phyloP scores from a whole-genome alignment of 2,113 vertebrate species.

The Otus sunia region DNA sequence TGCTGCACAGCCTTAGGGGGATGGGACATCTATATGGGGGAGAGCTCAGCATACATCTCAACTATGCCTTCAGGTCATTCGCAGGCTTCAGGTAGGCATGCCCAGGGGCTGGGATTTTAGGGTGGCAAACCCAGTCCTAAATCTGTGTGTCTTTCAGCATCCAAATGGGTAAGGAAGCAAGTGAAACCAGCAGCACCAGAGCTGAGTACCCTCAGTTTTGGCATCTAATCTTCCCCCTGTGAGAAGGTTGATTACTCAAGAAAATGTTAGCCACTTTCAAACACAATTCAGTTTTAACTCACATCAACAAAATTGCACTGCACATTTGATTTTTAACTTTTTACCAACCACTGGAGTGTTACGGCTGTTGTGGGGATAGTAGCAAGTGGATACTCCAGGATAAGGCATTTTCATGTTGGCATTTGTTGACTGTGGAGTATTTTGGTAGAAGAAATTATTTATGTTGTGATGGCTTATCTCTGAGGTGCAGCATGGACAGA shows the following conservation, averaged over 20 bases:
- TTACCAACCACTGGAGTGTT: background rate
- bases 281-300: background rate
- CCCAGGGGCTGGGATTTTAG: background rate
- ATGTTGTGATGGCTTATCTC: background rate
- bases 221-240: background rate
- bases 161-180: background rate
- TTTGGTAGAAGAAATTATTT: background rate
- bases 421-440: background rate
- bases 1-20: background rate
- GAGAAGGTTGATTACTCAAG: background rate
- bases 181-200: background rate
- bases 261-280: background rate
- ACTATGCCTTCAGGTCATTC: accelerated
- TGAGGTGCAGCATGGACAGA: background rate
- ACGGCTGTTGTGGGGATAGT: background rate
- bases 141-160: background rate
- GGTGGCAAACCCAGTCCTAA: background rate
- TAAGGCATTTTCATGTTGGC: background rate
- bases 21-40: accelerated
- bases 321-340: background rate
- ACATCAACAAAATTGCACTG: background rate
- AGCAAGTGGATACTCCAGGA: background rate
- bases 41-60: background rate
- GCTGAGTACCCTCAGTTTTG: background rate
- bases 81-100: background rate